phyloP scores from a whole-genome alignment of 2,797 vertebrate species.

The Phrynocephalus vlangalii region DNA sequence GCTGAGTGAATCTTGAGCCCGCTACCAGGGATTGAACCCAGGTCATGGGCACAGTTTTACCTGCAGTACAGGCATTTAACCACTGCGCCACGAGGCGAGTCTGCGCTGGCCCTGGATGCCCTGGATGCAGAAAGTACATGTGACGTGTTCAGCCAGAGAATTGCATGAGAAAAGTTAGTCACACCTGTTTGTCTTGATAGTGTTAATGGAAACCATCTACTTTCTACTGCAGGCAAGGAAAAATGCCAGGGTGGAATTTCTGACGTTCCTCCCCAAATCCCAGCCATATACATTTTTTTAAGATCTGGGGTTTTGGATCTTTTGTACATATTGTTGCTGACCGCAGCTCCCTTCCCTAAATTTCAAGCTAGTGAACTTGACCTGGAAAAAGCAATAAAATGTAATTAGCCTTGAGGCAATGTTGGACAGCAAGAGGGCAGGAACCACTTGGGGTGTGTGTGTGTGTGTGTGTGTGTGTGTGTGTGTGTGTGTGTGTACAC shows the following conservation, averaged over 20 bases:
- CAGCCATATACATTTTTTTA: too few species aligned
- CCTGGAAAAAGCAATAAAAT: slow-evolving; percentile 10
- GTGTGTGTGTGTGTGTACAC: not conserved
- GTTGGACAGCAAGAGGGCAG: not conserved
- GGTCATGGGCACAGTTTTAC: too few species aligned
- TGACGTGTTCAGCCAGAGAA: not conserved
- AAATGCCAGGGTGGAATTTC: not conserved
- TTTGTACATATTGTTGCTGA: not conserved
- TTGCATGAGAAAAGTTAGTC: not conserved
- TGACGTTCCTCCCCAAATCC: too few species aligned
- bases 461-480: too few species aligned
- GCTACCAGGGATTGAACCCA: too few species aligned
- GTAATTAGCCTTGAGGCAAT: not conserved
- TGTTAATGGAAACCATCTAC: not conserved
- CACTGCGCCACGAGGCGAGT: too few species aligned
- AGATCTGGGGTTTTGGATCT: not conserved
- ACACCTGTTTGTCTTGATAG: not conserved
- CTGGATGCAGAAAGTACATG: not conserved
- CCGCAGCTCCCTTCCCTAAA: not conserved
- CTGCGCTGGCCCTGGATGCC: too few species aligned
- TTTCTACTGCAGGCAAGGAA: not conserved
- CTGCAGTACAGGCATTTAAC: too few species aligned
- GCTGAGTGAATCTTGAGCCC: too few species aligned
- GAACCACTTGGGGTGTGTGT: fast-evolving
- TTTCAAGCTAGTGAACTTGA: slow-evolving; percentile 2